Evolutionary conservation across 2,888 invertebrate genomes (phyloP).

Genomic region (Zygothrica quintamaculata): DNA sequence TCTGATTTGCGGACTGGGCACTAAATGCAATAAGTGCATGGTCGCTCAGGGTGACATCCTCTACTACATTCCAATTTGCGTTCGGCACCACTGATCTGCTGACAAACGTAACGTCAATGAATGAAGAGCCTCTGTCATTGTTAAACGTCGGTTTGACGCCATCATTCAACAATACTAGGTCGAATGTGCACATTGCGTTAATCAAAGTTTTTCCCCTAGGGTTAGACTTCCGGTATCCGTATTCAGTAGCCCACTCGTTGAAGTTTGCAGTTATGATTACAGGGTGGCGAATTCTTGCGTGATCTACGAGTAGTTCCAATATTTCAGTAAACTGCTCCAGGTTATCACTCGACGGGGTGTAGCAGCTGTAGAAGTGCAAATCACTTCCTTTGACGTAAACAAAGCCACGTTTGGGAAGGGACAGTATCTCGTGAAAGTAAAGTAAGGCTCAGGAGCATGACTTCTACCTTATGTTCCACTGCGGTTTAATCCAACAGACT

Average conservation of each 20-base stretch:
- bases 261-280: too few species aligned
- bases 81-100: background rate
- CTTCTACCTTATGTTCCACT: too few species aligned
- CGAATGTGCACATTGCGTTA: background rate
- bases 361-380: background rate
- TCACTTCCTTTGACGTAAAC: background rate
- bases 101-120: conserved; percentile 1
- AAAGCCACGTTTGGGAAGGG: background rate
- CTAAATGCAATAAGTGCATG: too few species aligned
- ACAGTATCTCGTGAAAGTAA: background rate
- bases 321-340: background rate
- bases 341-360: background rate
- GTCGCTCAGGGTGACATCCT: background rate
- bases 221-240: background rate
- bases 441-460: too few species aligned
- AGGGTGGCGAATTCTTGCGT: background rate
- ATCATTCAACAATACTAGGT: background rate
- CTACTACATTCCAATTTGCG: background rate
- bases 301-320: background rate
- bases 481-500: conserved; percentile 38
- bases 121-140: background rate
- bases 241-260: background rate
- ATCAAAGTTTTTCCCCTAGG: background rate
- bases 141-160: background rate
- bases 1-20: too few species aligned